Conservation (phyloP, 2,797 vertebrate species). For the Helarctos malayanus region DNA sequence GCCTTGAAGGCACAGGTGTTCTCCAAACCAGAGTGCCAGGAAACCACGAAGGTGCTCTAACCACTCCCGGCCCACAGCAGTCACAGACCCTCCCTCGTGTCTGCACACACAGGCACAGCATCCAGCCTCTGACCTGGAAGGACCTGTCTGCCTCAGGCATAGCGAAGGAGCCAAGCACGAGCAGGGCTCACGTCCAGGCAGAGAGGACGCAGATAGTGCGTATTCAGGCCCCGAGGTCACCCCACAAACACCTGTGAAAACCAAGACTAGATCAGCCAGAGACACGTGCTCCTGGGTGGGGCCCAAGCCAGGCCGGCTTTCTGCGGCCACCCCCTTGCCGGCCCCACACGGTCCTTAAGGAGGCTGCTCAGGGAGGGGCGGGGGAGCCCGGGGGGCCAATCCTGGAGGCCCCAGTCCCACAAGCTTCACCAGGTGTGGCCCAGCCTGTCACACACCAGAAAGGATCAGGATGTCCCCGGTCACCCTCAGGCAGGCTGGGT, state of each 20-base stretch:
- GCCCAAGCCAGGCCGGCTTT: neutral
- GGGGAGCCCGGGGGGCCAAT: neutral
- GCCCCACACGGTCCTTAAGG: rapidly evolving
- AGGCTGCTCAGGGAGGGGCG: rapidly evolving
- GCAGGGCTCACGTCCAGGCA: rapidly evolving
- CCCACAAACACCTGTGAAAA: neutral
- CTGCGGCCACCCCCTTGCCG: rapidly evolving
- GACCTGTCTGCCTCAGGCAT: too few species aligned
- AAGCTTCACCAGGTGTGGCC: rapidly evolving
- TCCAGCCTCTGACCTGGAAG: neutral
- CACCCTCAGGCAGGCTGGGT: neutral
- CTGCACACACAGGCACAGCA: rapidly evolving
- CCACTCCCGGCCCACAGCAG: rapidly evolving
- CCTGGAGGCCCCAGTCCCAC: neutral
- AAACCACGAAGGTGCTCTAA: rapidly evolving
- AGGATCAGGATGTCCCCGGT: neutral
- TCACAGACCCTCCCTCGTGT: rapidly evolving
- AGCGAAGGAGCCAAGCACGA: rapidly evolving
- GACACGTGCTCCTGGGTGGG: rapidly evolving
- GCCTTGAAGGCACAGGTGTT: neutral
- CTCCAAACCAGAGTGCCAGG: neutral
- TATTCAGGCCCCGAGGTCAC: neutral
- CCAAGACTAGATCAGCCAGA: neutral
- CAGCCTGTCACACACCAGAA: neutral
- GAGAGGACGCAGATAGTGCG: neutral